A percentile compares a stretch with the other conserved stretches of the same genome.
These are phyloP conservation scores for Toxotes chatareus DNA, from an alignment of 2,113 vertebrate species.

Conservation along the genomic window DNA sequence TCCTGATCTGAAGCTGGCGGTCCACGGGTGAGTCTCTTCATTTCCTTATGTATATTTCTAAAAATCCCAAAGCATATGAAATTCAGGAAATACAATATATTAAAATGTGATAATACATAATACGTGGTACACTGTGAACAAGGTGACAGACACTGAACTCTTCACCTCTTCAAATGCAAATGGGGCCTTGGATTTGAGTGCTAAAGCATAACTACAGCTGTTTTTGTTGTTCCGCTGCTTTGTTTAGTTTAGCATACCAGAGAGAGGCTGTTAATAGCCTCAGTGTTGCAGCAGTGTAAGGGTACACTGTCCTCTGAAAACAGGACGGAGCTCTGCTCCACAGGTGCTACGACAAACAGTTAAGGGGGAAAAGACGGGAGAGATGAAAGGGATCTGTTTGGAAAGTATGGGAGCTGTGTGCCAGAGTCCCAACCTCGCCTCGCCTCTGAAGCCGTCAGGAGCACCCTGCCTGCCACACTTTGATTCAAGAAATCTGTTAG, in stretches of 20 bases:
- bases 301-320: slow-evolving; percentile 30
- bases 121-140: slow-evolving; percentile 13
- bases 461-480: slow-evolving; percentile 49
- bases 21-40: slow-evolving; percentile 85
- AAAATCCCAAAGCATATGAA: slow-evolving; percentile 15
- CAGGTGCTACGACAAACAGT: slow-evolving; percentile 64
- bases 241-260: slow-evolving; percentile 55
- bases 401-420: slow-evolving; percentile 44
- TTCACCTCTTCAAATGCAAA: slow-evolving; percentile 37
- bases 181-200: slow-evolving; percentile 19
- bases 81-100: slow-evolving; percentile 52
- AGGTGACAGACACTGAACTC: slow-evolving; percentile 53
- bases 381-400: slow-evolving; percentile 58
- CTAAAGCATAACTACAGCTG: slow-evolving; percentile 60
- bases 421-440: slow-evolving; percentile 39
- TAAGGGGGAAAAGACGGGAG: not conserved
- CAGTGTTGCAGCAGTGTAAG: slow-evolving; percentile 17
- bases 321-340: slow-evolving; percentile 61
- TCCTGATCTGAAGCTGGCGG: slow-evolving; percentile 90
- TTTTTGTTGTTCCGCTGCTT: slow-evolving; percentile 51
- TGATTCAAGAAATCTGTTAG: slow-evolving; percentile 77
- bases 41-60: slow-evolving; percentile 24
- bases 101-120: not conserved
- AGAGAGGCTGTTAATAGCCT: slow-evolving; percentile 51
- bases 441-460: slow-evolving; percentile 42